Evolutionary conservation across 2,888 invertebrate species (phyloP), one percentile per base, ranked within the genome.

Genomic region (Taenaris catops): DNA sequence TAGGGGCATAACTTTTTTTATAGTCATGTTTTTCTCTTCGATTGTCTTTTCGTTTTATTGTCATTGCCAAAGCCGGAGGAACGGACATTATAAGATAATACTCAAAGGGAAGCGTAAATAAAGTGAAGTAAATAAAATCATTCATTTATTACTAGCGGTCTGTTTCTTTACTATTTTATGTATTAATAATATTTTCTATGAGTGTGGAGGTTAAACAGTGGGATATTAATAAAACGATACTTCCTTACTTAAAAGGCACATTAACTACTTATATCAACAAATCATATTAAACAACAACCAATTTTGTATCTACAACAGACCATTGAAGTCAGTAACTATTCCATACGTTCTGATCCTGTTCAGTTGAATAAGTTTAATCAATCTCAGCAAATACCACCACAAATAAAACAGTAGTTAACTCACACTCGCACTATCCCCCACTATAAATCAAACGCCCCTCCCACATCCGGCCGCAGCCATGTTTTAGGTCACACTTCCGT

Each of bases 401-500:
- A 25, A 38, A 41, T 37, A 23, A 29, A 37, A 26, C 27, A 26
- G 25, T 32, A 29, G 33, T 43, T 47, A 46, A 49, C 53, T 48
- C 49, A 51, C 48, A 46, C 51, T 42, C 44, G 38, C 49, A 46
- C 45, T 45, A 38, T 45, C 58, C 55, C 54, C 55, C 47, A 70
- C 76, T 76, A 81, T 76, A 80, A 79, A 79, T 83, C 80, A 81
- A 72, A 65, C 61, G 53, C 84, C 68, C 78, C 84, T 66, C 84
- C 84, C 73, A 80, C 67, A 58, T 73, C 70, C 78, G 67, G 70
- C 71, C 73, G 84, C 78, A 74, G 80, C 84, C 84, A 84, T 84
- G 78, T 84, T 84, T 84, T 83, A 83, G 65, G 63, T 76, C 76
- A 79, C 75, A 83, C 58, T 74, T 80, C 81, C 83, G 79, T 65